A percentile compares a stretch with the other conserved stretches of the same genome.
These are phyloP conservation scores for Syngnathus floridae DNA, from an alignment of 2,113 vertebrate genomes.

Conservation along the genomic window DNA sequence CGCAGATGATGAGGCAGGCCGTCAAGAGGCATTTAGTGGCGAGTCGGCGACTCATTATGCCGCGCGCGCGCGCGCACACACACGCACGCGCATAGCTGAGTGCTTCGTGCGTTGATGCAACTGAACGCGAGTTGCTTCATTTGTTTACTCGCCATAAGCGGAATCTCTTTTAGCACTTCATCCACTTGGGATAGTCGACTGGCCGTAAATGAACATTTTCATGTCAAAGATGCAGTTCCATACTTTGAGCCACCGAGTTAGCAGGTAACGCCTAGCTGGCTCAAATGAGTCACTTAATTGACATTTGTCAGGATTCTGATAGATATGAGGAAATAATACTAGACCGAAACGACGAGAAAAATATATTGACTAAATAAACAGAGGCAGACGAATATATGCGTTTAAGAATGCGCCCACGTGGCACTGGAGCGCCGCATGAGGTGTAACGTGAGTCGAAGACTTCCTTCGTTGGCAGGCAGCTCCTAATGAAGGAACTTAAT, in stretches of 20 bases:
- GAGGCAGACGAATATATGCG: not conserved
- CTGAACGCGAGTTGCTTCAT: not conserved
- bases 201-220: too few species aligned
- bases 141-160: too few species aligned
- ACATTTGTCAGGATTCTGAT: not conserved
- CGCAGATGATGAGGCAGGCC: not conserved
- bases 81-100: not conserved
- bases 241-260: not conserved
- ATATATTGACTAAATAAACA: not conserved
- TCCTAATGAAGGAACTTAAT: conserved; percentile 59
- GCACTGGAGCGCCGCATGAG: conserved; percentile 10
- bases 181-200: too few species aligned
- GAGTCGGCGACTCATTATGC: not conserved
- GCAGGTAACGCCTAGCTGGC: not conserved
- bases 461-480: conserved; percentile 38
- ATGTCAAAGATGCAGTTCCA: too few species aligned
- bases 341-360: too few species aligned
- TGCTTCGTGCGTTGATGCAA: not conserved
- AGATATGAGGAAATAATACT: too few species aligned
- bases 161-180: not conserved
- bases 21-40: not conserved
- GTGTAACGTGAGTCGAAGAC: conserved; percentile 50
- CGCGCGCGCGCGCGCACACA: not conserved
- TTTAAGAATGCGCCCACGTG: not conserved
- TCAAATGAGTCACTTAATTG: not conserved